These are phyloP conservation scores for Ptiloglossa arizonensis DNA, from an alignment of 1,140 invertebrate genomes.

Conservation along the genomic window DNA sequence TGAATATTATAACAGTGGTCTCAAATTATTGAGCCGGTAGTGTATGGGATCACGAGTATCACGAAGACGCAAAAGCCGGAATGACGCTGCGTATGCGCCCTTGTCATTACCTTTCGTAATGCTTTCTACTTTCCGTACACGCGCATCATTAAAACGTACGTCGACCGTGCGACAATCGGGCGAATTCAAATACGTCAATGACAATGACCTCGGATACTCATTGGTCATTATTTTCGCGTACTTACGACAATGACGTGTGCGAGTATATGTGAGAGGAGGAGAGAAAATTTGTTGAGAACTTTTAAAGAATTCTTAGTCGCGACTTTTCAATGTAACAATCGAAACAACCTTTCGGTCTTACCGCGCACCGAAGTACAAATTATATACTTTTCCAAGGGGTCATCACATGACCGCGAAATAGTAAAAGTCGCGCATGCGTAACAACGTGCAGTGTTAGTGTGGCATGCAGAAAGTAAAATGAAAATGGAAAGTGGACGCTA, in stretches of 20 bases:
- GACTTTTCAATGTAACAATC: no score
- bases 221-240: no score
- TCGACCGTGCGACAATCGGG: slow-evolving; percentile 27
- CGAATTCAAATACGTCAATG: slow-evolving; percentile 51
- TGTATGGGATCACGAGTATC: slow-evolving; percentile 31
- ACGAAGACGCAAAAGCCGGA: slow-evolving; percentile 43
- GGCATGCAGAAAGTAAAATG: slow-evolving; percentile 60
- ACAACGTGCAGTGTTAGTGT: slow-evolving; percentile 8
- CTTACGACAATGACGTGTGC: neutral
- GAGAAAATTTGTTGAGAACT: no score
- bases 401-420: neutral
- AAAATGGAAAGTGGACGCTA: slow-evolving; percentile 61
- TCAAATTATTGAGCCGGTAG: neutral
- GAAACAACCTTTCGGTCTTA: no score
- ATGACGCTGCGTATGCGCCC: slow-evolving; percentile 37
- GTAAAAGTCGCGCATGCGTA: slow-evolving; percentile 15
- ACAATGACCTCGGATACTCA: slow-evolving; percentile 38
- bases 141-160: slow-evolving; percentile 45
- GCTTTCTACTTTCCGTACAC: slow-evolving; percentile 64
- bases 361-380: neutral
- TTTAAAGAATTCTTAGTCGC: no score
- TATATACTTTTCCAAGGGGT: neutral
- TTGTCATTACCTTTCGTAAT: slow-evolving; percentile 54
- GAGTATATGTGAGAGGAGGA: no score
- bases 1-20: neutral